phyloP scores from a whole-genome alignment of 2,113 vertebrate genomes.

The Myiagra hebetior region DNA sequence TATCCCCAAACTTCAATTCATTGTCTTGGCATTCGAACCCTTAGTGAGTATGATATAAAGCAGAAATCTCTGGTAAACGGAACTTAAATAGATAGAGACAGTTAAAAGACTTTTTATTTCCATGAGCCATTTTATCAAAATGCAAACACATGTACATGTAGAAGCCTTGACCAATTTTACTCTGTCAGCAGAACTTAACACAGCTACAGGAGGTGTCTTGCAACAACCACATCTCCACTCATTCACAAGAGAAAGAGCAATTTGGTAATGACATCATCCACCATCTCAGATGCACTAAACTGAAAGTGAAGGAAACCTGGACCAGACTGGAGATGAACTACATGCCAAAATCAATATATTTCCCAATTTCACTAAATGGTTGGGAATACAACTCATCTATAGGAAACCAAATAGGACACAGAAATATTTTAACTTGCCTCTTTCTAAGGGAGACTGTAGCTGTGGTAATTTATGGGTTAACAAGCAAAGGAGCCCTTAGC shows the following conservation, averaged over 20 bases:
- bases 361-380: slow-evolving; percentile 25
- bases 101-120: slow-evolving; percentile 37
- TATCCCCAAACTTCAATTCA: not conserved
- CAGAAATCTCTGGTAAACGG: slow-evolving; percentile 43
- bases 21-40: slow-evolving; percentile 1
- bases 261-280: slow-evolving; percentile 49
- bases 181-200: slow-evolving; percentile 50
- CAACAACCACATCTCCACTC: not conserved
- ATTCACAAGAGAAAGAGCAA: not conserved
- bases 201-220: slow-evolving; percentile 6
- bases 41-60: not conserved
- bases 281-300: not conserved
- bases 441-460: not conserved
- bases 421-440: slow-evolving; percentile 1
- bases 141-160: slow-evolving; percentile 38
- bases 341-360: slow-evolving; percentile 59
- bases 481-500: not conserved
- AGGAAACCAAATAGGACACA: slow-evolving; percentile 18
- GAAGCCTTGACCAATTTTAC: not conserved
- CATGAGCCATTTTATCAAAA: slow-evolving; percentile 36
- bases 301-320: slow-evolving; percentile 43
- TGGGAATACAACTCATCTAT: slow-evolving; percentile 11
- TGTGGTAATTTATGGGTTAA: slow-evolving; percentile 45
- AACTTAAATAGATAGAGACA: slow-evolving; percentile 45
- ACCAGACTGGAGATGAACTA: not conserved